Conservation (phyloP, 92 coral and sea anemone genomes). For the Blastomussa wellsi region DNA sequence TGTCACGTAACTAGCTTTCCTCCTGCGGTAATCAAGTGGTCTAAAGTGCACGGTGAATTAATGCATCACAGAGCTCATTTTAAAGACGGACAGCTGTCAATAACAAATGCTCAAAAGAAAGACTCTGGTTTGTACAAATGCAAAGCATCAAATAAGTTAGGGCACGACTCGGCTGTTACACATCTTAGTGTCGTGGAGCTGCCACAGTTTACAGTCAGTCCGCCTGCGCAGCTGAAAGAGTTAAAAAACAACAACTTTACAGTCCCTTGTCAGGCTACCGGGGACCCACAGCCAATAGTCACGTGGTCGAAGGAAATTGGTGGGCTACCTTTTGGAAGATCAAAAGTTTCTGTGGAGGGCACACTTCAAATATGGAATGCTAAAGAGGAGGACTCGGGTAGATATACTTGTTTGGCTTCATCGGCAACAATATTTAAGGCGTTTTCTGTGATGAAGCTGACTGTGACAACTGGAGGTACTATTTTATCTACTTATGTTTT, state of each 20-base stretch:
- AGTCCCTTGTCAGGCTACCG: slow-evolving; percentile 1
- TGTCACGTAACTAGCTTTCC: slow-evolving; percentile 20
- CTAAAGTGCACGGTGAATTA: not conserved
- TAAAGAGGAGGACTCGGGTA: not conserved
- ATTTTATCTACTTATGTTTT: too few species aligned
- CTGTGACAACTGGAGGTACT: not conserved
- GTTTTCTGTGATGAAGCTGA: not conserved
- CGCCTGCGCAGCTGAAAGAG: not conserved
- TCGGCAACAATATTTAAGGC: not conserved
- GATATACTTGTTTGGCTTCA: slow-evolving; percentile 19
- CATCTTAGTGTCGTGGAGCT: not conserved
- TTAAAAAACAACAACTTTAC: not conserved
- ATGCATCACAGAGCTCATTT: not conserved
- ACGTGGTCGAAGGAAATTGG: slow-evolving; percentile 15
- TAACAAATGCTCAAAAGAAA: slow-evolving; percentile 7
- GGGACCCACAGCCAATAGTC: not conserved
- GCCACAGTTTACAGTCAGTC: slow-evolving; percentile 6
- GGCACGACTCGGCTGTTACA: not conserved
- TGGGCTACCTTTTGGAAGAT: slow-evolving; percentile 3
- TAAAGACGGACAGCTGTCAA: not conserved
- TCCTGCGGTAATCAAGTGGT: slow-evolving; percentile 5
- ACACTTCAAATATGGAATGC: not conserved
- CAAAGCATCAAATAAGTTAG: not conserved
- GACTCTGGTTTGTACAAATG: slow-evolving; percentile 22
- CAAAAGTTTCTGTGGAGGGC: not conserved